Conservation (phyloP, 2,797 vertebrate species). For the Darevskia mixta region DNA sequence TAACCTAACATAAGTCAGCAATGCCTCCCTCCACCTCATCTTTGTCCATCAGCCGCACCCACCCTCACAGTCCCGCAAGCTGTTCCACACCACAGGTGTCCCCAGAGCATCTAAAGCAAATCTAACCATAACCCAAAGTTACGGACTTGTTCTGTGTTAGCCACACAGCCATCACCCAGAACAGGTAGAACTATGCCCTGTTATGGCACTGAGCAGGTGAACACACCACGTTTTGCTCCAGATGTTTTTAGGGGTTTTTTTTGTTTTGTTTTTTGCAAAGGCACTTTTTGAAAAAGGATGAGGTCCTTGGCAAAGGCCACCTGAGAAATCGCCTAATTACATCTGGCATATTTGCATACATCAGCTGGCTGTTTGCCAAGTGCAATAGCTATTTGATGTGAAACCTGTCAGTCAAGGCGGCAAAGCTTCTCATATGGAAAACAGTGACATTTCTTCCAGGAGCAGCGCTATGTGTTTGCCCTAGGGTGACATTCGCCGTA, state of each 20-base stretch:
- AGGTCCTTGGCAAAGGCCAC: not conserved
- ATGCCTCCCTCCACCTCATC: no score
- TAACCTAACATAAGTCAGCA: no score
- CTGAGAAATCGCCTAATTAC: not conserved
- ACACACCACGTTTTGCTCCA: not conserved
- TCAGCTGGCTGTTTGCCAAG: not conserved
- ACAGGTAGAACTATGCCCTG: not conserved
- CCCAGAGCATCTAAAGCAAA: not conserved
- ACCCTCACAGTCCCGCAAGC: no score
- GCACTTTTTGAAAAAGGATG: not conserved
- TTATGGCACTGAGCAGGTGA: not conserved
- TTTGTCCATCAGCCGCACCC: no score
- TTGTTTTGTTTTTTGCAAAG: not conserved
- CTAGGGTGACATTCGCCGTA: conserved; percentile 17
- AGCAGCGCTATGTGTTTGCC: conserved; percentile 39
- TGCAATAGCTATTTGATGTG: conserved; percentile 23
- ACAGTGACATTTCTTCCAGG: not conserved
- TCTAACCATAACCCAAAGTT: not conserved
- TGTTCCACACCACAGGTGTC: not conserved
- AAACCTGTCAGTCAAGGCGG: not conserved
- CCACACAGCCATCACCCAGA: not conserved
- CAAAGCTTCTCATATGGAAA: conserved; percentile 6
- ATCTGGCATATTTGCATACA: conserved; percentile 11
- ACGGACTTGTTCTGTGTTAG: not conserved
- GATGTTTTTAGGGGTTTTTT: no score